These are phyloP conservation scores for Homarus americanus DNA, from an alignment of 1,140 invertebrate species.

Conservation along the genomic window DNA sequence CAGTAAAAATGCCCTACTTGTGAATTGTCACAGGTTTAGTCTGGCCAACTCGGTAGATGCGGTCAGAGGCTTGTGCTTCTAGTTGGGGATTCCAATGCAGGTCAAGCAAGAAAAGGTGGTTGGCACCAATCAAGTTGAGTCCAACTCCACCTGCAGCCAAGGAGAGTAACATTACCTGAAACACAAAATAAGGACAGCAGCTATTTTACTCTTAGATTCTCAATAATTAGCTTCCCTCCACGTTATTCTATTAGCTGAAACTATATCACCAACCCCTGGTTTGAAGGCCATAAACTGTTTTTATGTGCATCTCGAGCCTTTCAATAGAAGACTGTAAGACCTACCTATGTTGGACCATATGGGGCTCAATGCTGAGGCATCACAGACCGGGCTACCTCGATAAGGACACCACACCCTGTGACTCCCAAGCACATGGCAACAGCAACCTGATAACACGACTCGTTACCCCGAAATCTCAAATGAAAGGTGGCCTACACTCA, in stretches of 20 bases:
- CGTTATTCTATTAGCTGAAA: too few relatives aligned
- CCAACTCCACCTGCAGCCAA: constrained; percentile 94
- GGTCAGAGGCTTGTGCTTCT: constrained; percentile 93
- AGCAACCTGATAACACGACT: too few relatives aligned
- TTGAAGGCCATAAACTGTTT: too few relatives aligned
- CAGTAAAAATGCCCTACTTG: constrained; percentile 83
- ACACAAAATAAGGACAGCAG: constrained; percentile 7
- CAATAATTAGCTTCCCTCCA: too few relatives aligned
- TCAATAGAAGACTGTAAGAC: too few relatives aligned
- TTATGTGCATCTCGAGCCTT: too few relatives aligned
- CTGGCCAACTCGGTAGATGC: constrained; percentile 94
- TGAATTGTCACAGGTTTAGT: constrained; percentile 89
- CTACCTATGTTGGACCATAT: too few relatives aligned
- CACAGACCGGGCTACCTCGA: not conserved
- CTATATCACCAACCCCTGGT: too few relatives aligned
- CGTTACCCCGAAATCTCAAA: too few relatives aligned
- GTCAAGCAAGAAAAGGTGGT: constrained; percentile 93
- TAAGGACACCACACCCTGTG: not conserved
- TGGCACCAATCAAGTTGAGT: constrained; percentile 92
- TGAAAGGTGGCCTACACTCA: too few relatives aligned
- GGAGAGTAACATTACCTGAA: constrained; percentile 88
- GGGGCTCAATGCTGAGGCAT: not conserved
- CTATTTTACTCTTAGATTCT: not conserved
- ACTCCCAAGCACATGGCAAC: too few relatives aligned
- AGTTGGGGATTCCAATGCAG: constrained; percentile 97